Evolutionary conservation across 2,888 invertebrate species (phyloP).

Genomic region (Lacanobia oleracea): DNA sequence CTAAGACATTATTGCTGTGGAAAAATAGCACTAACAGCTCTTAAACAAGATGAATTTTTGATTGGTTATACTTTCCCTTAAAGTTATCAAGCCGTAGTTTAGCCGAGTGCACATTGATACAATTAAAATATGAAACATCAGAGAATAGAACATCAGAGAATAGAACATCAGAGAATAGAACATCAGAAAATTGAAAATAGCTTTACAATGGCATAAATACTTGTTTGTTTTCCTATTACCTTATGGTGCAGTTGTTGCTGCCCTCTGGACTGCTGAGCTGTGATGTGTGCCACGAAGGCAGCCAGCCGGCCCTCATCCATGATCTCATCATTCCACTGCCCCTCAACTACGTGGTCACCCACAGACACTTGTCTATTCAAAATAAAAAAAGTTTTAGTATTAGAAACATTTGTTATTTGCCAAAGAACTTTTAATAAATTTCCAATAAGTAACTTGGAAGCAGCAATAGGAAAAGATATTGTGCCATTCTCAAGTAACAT

Average conservation of each 20-base stretch:
- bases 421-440: not conserved
- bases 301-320: slow-evolving; percentile 83
- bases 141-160: too few relatives aligned
- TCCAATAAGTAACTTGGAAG: too few relatives aligned
- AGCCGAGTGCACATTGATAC: too few relatives aligned
- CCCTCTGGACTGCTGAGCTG: slow-evolving; percentile 72
- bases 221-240: slow-evolving; percentile 62
- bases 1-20: too few relatives aligned
- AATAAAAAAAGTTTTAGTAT: not conserved
- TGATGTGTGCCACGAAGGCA: slow-evolving; percentile 83
- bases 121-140: too few relatives aligned
- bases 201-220: too few relatives aligned
- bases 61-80: not conserved
- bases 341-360: slow-evolving; percentile 80
- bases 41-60: not conserved
- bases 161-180: too few relatives aligned
- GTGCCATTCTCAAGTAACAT: too few relatives aligned
- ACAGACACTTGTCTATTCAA: slow-evolving; percentile 79
- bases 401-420: not conserved
- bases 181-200: too few relatives aligned
- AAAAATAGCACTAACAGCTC: too few relatives aligned
- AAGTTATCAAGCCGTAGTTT: not conserved
- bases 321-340: slow-evolving; percentile 84
- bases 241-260: slow-evolving; percentile 80
- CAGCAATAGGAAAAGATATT: too few relatives aligned